A percentile compares a stretch with the other conserved stretches of the same genome.
Evolutionary conservation across 2,888 invertebrate species (phyloP).

Genomic region (Chloroclystis v-ata): DNA sequence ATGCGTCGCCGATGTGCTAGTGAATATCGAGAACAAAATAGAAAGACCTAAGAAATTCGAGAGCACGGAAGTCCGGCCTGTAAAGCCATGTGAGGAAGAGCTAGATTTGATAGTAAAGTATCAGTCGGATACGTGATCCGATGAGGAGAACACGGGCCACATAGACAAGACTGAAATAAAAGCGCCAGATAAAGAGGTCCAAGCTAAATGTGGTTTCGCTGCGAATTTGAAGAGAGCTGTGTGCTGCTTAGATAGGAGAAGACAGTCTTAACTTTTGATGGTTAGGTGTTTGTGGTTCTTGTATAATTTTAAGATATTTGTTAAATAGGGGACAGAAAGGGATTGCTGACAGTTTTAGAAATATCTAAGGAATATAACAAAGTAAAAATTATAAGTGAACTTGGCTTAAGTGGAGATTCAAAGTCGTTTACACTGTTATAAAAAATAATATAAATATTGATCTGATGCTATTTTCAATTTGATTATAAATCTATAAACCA

Average conservation of each 20-base stretch:
- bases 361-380: too few relatives aligned
- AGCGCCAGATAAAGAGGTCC: slow-evolving; percentile 51
- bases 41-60: slow-evolving; percentile 63
- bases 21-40: slow-evolving; percentile 68
- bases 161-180: slow-evolving; percentile 58
- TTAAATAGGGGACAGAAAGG: neutral
- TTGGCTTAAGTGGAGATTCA: too few relatives aligned
- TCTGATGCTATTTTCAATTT: too few relatives aligned
- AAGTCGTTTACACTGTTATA: too few relatives aligned
- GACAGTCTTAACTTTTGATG: slow-evolving; percentile 54
- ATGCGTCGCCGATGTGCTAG: slow-evolving; percentile 65
- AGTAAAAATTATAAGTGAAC: too few relatives aligned
- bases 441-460: too few relatives aligned
- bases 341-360: too few relatives aligned
- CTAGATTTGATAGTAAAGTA: slow-evolving; percentile 71
- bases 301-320: neutral
- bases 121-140: slow-evolving; percentile 76
- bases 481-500: too few relatives aligned
- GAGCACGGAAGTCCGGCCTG: slow-evolving; percentile 55
- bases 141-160: slow-evolving; percentile 50
- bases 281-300: slow-evolving; percentile 3
- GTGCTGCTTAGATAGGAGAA: slow-evolving; percentile 69
- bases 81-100: slow-evolving; percentile 64
- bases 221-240: slow-evolving; percentile 68
- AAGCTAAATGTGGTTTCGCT: slow-evolving; percentile 63